Base-by-base conservation (phyloP, 1,140 invertebrate genomes). In the Sogatella furcifera region DNA sequence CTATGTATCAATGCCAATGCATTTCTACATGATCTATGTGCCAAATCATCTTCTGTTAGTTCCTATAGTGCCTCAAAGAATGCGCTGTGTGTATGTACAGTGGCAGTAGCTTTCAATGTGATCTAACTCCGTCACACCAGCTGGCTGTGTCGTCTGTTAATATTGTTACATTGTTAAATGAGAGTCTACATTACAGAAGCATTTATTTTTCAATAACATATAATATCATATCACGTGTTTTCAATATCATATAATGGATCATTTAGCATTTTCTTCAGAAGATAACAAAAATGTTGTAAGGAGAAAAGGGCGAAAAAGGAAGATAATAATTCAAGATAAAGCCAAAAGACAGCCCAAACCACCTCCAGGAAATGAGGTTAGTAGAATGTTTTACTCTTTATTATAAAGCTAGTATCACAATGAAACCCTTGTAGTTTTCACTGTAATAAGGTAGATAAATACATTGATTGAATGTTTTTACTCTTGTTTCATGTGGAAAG, bases 1-100 rank as follows among this genome's bases (percentile, higher is more conserved):
- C 34, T n/a, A 55, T 5, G 53, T 55, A 24, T 13, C n/a, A 17
- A 34, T 28, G 53, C 53, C 53, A 55, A 55, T 55, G 53, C 53
- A 5, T 19, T 55, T 17, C 53, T 55, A 55, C 24, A 34, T 31
- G 17, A 55, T 55, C 17, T 55, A 55, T 22, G 53, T 55, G 5
- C 53, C 24, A 55, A 55, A 31, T 21, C 10, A 34, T 55, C 28
- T 55, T 28, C n/a, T 22, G 53, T 55, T 38, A 55, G 53, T 55
- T 55, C 14, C 19, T 24, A 55, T n/a, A 55, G 53, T 19, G 8
- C 9, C 22, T 55, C 34, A 15, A 15, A 55, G 14, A 28, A 14
- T 55, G 53, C 21, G 34, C 15, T 31, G 53, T 31, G 17, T 31
- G 24, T 55, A 54, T 15, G 52, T 54, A 21, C 52, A 54, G 52